Evolutionary conservation across 1,140 invertebrate genomes (phyloP).

Genomic region (Gonioctena quinquepunctata): DNA sequence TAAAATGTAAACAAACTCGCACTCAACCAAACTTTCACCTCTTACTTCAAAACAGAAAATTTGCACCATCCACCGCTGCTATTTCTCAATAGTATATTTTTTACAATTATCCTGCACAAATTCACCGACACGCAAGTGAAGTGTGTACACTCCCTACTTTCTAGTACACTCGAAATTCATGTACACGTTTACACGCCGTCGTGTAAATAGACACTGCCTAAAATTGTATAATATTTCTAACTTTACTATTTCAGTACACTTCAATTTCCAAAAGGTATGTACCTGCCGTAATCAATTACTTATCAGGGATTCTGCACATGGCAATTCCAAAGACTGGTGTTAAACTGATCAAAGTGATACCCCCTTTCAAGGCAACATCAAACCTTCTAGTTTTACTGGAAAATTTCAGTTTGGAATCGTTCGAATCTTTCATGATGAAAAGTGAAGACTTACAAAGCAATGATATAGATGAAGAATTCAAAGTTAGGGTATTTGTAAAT

Average conservation of each 20-base stretch:
- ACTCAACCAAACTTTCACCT: too few species aligned
- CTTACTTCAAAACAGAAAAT: too few species aligned
- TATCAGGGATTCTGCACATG: slow-evolving; percentile 71
- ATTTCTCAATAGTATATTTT: too few species aligned
- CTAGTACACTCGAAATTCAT: too few species aligned
- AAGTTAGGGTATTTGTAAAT: slow-evolving; percentile 61
- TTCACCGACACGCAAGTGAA: too few species aligned
- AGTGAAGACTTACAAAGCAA: slow-evolving; percentile 61
- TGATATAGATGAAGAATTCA: slow-evolving; percentile 65
- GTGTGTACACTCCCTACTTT: too few species aligned
- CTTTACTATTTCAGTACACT: slow-evolving; percentile 72
- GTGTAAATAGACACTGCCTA: too few species aligned
- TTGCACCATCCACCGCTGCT: too few species aligned
- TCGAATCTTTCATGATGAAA: slow-evolving; percentile 52
- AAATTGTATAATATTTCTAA: slow-evolving; percentile 36
- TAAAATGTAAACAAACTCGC: too few species aligned
- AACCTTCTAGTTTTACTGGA: slow-evolving; percentile 62
- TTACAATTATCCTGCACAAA: too few species aligned
- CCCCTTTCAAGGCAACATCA: slow-evolving; percentile 66
- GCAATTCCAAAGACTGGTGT: slow-evolving; percentile 62
- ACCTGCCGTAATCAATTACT: slow-evolving; percentile 77
- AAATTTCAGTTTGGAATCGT: slow-evolving; percentile 54
- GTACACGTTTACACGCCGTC: too few species aligned
- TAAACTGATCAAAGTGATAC: slow-evolving; percentile 63
- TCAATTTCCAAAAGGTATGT: slow-evolving; percentile 78